Conservation (phyloP, 2,113 vertebrate genomes). For the Edolisoma coerulescens region DNA sequence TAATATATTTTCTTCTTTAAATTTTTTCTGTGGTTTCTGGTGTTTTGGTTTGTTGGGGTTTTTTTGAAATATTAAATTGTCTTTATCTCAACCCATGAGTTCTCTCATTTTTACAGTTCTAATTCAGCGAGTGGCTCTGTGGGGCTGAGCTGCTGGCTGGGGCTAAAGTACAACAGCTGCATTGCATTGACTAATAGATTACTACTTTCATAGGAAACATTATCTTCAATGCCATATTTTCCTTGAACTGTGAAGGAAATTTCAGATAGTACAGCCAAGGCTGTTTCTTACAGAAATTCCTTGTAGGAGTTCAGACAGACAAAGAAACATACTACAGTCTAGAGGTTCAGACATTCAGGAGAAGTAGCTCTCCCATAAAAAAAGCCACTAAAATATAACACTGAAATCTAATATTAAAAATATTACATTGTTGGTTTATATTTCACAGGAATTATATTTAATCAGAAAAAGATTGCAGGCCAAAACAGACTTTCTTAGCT, state of each 20-base stretch:
- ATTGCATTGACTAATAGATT: not conserved
- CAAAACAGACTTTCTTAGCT: not conserved
- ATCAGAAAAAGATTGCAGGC: not conserved
- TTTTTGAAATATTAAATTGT: not conserved
- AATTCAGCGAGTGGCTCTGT: fast-evolving
- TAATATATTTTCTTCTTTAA: not conserved
- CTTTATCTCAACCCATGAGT: not conserved
- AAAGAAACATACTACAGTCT: not conserved
- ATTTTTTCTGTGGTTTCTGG: not conserved
- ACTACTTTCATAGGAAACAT: not conserved
- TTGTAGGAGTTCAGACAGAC: not conserved
- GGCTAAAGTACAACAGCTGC: not conserved
- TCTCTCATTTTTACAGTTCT: not conserved
- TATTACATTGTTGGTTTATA: not conserved
- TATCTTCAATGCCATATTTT: not conserved
- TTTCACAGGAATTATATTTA: not conserved
- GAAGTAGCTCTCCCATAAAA: not conserved
- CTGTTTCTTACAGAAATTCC: not conserved
- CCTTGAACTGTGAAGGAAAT: not conserved
- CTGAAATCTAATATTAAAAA: not conserved
- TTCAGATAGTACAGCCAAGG: not conserved
- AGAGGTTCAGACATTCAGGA: not conserved
- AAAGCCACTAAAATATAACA: not conserved
- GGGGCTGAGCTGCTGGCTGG: not conserved
- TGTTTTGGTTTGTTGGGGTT: fast-evolving